Evolutionary conservation across 2,888 invertebrate species (phyloP).

Genomic region (Apomyelois bistriatella): DNA sequence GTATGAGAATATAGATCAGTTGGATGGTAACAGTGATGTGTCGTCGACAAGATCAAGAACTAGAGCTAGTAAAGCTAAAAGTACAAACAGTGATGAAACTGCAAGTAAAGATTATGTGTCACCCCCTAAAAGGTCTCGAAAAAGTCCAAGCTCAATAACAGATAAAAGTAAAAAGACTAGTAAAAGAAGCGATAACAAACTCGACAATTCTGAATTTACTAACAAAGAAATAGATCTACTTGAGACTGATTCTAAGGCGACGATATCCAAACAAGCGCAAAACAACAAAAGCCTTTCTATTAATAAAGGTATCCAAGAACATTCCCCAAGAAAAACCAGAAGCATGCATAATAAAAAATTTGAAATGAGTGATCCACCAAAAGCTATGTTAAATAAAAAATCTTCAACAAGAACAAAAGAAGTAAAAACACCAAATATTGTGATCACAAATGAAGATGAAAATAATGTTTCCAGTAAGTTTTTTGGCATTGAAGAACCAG

Average conservation of each 20-base stretch:
- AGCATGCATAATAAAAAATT: slow-evolving; percentile 14
- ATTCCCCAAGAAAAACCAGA: slow-evolving; percentile 15
- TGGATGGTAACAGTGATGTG: slow-evolving; percentile 58
- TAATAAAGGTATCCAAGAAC: not conserved
- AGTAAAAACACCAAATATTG: slow-evolving; percentile 39
- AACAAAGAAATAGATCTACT: not conserved
- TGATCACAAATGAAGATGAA: slow-evolving; percentile 38
- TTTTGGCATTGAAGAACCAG: slow-evolving; percentile 36
- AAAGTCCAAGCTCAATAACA: slow-evolving; percentile 22
- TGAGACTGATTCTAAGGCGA: not conserved
- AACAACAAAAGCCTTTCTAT: not conserved
- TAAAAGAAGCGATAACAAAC: slow-evolving; percentile 11
- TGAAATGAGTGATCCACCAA: slow-evolving; percentile 17
- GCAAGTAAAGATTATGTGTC: slow-evolving; percentile 40
- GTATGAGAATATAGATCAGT: slow-evolving; percentile 47
- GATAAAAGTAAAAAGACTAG: slow-evolving; percentile 11
- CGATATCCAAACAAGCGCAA: slow-evolving; percentile 6
- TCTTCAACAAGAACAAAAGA: slow-evolving; percentile 17
- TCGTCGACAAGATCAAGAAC: slow-evolving; percentile 32
- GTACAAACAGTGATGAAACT: slow-evolving; percentile 22
- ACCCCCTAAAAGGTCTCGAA: slow-evolving; percentile 56
- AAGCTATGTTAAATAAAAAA: slow-evolving; percentile 16
- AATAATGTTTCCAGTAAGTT: slow-evolving; percentile 47
- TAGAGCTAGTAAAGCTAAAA: slow-evolving; percentile 35
- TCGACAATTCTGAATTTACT: not conserved